phyloP scores from a whole-genome alignment of 2,113 vertebrate species.

The Malurus melanocephalus region DNA sequence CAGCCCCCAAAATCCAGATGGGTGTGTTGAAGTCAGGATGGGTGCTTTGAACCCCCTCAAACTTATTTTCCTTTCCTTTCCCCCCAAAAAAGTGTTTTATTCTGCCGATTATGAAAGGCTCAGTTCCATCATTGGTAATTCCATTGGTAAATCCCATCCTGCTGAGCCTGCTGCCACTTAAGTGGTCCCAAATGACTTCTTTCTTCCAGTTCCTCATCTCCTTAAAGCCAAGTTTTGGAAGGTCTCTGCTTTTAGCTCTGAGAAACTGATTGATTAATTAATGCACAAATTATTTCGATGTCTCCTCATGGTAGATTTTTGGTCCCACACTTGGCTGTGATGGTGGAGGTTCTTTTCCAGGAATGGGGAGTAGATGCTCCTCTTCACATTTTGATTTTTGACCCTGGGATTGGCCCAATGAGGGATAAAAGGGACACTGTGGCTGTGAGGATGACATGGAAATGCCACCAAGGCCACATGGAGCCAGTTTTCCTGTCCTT shows the following conservation, averaged over 20 bases:
- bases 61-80: background rate
- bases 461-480: background rate
- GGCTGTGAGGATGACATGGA: background rate
- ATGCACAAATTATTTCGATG: fast-evolving
- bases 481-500: background rate
- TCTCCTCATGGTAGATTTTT: background rate
- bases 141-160: background rate
- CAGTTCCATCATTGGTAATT: background rate
- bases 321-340: fast-evolving
- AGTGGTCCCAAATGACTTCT: background rate
- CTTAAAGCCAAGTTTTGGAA: background rate
- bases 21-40: background rate
- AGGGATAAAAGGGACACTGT: background rate
- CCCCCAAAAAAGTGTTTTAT: background rate
- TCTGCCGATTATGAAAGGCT: background rate
- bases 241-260: background rate
- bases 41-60: background rate
- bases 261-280: background rate
- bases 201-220: background rate
- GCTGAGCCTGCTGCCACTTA: background rate
- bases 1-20: background rate
- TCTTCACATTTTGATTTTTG: background rate
- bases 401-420: background rate
- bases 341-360: background rate
- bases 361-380: background rate